Evolutionary conservation across 2,797 vertebrate species (phyloP).

Genomic region (Sebastes diploproa): DNA sequence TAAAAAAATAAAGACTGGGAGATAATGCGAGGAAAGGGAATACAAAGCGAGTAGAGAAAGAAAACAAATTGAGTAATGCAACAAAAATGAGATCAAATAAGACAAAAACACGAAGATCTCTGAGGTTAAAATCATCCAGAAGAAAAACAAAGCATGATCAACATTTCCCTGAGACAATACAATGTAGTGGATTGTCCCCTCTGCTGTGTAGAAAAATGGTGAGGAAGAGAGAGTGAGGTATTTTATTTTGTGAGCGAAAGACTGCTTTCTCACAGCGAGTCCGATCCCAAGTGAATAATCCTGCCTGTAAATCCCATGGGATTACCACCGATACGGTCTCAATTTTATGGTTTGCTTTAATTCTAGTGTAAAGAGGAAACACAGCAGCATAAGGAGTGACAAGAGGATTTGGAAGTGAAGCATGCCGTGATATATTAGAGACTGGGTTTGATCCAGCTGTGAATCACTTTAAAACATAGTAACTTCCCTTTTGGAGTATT

Average conservation of each 20-base stretch:
- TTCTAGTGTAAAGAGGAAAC: conserved; percentile 44
- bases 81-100: neutral
- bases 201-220: conserved; percentile 9
- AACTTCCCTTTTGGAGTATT: neutral
- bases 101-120: neutral
- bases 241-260: conserved; percentile 26
- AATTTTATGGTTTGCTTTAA: conserved; percentile 46
- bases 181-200: neutral
- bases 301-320: conserved; percentile 51
- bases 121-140: conserved; percentile 10
- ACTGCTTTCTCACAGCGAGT: conserved; percentile 27
- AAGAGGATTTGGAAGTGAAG: conserved; percentile 23
- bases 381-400: conserved; percentile 2
- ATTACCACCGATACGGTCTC: conserved; percentile 53
- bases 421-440: neutral
- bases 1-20: neutral
- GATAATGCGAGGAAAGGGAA: neutral
- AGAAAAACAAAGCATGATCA: conserved; percentile 15
- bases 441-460: neutral
- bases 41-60: neutral
- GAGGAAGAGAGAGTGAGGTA: neutral
- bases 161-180: neutral
- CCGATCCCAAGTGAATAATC: conserved; percentile 60
- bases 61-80: neutral
- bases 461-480: neutral